Conservation (phyloP, 2,888 invertebrate genomes). For the Andrena bicolor region DNA sequence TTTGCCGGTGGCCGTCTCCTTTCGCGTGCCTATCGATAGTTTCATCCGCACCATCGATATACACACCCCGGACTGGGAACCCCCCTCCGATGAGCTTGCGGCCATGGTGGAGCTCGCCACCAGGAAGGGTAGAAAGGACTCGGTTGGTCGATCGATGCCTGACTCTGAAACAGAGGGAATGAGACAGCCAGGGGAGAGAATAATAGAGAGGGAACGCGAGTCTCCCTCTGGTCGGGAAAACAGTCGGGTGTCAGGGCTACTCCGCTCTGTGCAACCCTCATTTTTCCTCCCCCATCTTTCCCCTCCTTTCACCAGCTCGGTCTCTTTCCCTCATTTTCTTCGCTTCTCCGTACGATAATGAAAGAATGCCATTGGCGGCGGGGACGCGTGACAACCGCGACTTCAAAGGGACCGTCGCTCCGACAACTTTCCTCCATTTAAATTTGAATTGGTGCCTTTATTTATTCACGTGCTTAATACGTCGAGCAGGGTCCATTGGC, state of each 20-base stretch:
- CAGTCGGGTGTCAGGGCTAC: slow-evolving; percentile 40
- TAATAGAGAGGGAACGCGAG: slow-evolving; percentile 1
- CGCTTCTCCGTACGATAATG: slow-evolving; percentile 24
- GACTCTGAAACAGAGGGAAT: slow-evolving; percentile 34
- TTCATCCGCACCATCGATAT: slow-evolving; percentile 28
- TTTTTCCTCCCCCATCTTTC: not conserved
- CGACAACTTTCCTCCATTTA: not conserved
- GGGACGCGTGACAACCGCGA: not conserved
- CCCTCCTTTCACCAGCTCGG: not conserved
- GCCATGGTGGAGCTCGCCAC: slow-evolving; percentile 26
- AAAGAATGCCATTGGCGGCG: slow-evolving; percentile 26
- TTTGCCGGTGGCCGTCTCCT: not conserved
- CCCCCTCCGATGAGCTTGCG: slow-evolving; percentile 12
- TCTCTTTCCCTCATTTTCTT: slow-evolving; percentile 21
- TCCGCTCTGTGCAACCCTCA: slow-evolving; percentile 18
- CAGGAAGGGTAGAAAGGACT: slow-evolving; percentile 43
- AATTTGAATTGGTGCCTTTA: not conserved
- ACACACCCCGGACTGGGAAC: slow-evolving; percentile 22
- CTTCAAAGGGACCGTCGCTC: slow-evolving; percentile 13
- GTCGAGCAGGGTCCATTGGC: not conserved
- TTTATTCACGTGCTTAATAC: not conserved
- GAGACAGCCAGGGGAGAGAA: no score
- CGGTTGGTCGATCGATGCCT: slow-evolving; percentile 62
- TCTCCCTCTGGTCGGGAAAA: slow-evolving; percentile 32
- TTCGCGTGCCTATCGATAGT: slow-evolving; percentile 47